A percentile compares a stretch with the other conserved stretches of the same genome.
Evolutionary conservation across 2,888 invertebrate genomes (phyloP).

Genomic region (Theristus sp.): DNA sequence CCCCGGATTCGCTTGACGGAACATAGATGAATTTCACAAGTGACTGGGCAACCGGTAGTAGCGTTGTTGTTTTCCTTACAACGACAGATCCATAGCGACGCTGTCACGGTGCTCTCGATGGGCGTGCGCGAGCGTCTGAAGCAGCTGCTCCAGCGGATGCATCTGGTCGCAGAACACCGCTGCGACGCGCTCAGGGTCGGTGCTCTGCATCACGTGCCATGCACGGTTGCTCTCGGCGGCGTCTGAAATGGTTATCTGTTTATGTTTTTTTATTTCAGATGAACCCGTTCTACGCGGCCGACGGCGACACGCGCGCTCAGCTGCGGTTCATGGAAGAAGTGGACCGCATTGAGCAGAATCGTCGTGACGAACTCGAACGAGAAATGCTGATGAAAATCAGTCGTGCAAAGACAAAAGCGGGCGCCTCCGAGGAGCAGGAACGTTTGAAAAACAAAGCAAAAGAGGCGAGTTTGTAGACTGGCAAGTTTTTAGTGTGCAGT

Average conservation of each 20-base stretch:
- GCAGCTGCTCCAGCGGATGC: slow-evolving; percentile 70
- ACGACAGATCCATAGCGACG: too few species aligned
- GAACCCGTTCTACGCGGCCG: slow-evolving; percentile 57
- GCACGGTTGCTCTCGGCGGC: too few species aligned
- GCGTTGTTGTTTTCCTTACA: too few species aligned
- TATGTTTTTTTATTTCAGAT: slow-evolving; percentile 36
- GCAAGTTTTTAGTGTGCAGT: too few species aligned
- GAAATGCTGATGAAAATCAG: slow-evolving; percentile 57
- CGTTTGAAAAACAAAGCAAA: slow-evolving; percentile 85
- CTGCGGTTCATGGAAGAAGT: slow-evolving; percentile 88
- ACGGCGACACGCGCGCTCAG: slow-evolving; percentile 75
- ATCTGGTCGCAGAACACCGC: slow-evolving; percentile 79
- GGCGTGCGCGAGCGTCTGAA: slow-evolving; percentile 81
- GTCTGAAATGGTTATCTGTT: slow-evolving; percentile 4
- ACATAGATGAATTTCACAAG: too few species aligned
- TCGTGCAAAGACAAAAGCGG: slow-evolving; percentile 12
- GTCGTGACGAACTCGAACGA: slow-evolving; percentile 85
- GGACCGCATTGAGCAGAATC: slow-evolving; percentile 74
- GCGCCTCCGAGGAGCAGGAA: slow-evolving; percentile 81
- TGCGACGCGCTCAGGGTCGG: slow-evolving; percentile 69
- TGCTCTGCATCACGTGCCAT: slow-evolving; percentile 4
- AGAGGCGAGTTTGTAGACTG: slow-evolving; percentile 42
- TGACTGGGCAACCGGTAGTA: too few species aligned
- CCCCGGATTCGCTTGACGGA: too few species aligned
- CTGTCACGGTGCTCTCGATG: slow-evolving; percentile 74